phyloP scores from a whole-genome alignment of 2,888 invertebrate genomes.

The Rotaria socialis region DNA sequence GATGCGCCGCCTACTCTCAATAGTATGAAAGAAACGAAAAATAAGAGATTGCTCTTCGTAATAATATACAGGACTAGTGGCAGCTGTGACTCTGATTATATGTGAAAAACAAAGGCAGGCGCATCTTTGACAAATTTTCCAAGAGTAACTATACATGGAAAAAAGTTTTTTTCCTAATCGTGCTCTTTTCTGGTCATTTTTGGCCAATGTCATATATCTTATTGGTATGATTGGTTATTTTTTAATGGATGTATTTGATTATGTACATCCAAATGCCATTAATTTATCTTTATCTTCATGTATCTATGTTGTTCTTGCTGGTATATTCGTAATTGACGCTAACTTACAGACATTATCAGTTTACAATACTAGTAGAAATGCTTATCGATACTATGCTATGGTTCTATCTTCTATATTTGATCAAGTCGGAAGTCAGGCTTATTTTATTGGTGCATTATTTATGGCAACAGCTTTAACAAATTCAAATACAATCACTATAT shows the following conservation, averaged over 20 bases:
- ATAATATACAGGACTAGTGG: neutral
- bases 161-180: neutral
- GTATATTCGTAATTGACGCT: neutral
- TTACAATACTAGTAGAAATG: neutral
- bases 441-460: conserved; percentile 7
- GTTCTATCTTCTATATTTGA: neutral
- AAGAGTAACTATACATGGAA: neutral
- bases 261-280: neutral
- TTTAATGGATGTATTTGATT: neutral
- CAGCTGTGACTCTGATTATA: neutral
- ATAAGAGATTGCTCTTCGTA: neutral
- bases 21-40: neutral
- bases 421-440: neutral
- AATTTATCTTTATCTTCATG: neutral
- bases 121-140: neutral
- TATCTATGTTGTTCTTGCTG: neutral
- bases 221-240: neutral
- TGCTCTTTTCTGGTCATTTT: neutral
- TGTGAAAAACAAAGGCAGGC: neutral
- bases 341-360: neutral
- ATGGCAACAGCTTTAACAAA: neutral
- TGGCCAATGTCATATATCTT: neutral
- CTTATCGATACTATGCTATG: neutral
- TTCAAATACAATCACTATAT: neutral
- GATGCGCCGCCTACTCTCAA: neutral